phyloP scores from a whole-genome alignment of 1,140 invertebrate genomes.

The Bombus impatiens region DNA sequence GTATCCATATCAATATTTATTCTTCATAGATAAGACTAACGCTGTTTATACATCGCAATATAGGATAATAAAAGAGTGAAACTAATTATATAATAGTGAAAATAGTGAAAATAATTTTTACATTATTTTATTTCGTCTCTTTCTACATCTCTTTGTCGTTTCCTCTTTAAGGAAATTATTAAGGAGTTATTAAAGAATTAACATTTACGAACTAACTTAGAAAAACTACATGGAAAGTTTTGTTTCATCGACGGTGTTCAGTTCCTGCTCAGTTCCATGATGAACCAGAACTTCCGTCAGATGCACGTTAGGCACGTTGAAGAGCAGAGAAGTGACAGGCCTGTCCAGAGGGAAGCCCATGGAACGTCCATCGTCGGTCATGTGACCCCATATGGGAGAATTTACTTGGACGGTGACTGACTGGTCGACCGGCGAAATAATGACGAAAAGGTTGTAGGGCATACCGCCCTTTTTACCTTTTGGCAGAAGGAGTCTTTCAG shows the following conservation, averaged over 20 bases:
- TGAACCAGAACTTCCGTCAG: constrained; percentile 84
- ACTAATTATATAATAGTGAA: too few relatives aligned
- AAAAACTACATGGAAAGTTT: constrained; percentile 39
- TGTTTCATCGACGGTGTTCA: constrained; percentile 71
- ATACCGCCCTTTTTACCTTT: constrained; percentile 85
- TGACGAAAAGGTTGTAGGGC: constrained; percentile 84
- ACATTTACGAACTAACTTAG: constrained; percentile 5
- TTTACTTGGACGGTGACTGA: constrained; percentile 34
- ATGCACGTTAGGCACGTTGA: constrained; percentile 83
- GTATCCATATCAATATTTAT: too few relatives aligned
- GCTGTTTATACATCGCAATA: too few relatives aligned
- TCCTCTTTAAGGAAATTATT: neutral
- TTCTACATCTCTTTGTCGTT: neutral
- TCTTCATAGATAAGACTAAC: too few relatives aligned
- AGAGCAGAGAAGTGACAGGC: constrained; percentile 81
- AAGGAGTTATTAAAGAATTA: neutral
- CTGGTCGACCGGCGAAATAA: constrained; percentile 82
- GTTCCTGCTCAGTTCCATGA: constrained; percentile 79
- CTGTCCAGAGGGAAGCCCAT: constrained; percentile 83
- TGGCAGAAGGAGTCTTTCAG: constrained; percentile 85
- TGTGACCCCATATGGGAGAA: constrained; percentile 64
- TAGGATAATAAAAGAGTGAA: neutral
- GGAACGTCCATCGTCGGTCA: constrained; percentile 69
- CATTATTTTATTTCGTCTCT: constrained; percentile 20
- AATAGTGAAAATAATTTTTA: neutral